Conservation (phyloP, 1,140 invertebrate species). For the Aphaenogaster floridana region DNA sequence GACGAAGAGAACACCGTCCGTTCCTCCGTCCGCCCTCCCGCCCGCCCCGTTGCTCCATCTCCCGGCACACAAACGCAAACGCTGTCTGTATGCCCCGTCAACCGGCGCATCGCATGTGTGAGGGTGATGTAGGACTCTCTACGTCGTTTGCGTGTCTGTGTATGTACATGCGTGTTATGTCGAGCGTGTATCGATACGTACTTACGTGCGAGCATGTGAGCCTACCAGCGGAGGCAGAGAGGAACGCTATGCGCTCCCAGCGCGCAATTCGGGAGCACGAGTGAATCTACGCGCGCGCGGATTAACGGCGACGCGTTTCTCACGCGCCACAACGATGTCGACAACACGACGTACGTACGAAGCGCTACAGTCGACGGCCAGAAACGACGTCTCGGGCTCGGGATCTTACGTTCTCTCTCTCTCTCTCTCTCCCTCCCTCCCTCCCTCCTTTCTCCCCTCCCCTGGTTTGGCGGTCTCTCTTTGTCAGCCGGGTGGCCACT, state of each 20-base stretch:
- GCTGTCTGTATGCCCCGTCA: conserved; percentile 57
- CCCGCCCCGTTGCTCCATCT: conserved; percentile 49
- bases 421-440: background rate
- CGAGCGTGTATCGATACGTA: conserved; percentile 47
- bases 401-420: background rate
- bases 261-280: conserved; percentile 40
- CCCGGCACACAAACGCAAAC: conserved; percentile 12
- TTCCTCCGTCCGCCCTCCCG: background rate
- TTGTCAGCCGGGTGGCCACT: conserved; percentile 40
- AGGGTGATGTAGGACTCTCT: background rate
- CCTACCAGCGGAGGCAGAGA: conserved; percentile 22
- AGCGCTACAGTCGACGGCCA: conserved; percentile 16
- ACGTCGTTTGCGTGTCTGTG: background rate
- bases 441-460: background rate
- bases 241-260: conserved; percentile 56
- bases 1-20: conserved; percentile 60
- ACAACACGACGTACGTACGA: conserved; percentile 25
- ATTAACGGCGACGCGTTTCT: conserved; percentile 13
- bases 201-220: conserved; percentile 73
- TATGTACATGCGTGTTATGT: conserved; percentile 21
- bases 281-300: background rate
- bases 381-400: background rate
- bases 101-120: conserved; percentile 57
- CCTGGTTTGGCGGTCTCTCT: conserved; percentile 10
- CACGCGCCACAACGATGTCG: background rate